Conservation (phyloP, 2,888 invertebrate species). For the Alsophila aescularia region DNA sequence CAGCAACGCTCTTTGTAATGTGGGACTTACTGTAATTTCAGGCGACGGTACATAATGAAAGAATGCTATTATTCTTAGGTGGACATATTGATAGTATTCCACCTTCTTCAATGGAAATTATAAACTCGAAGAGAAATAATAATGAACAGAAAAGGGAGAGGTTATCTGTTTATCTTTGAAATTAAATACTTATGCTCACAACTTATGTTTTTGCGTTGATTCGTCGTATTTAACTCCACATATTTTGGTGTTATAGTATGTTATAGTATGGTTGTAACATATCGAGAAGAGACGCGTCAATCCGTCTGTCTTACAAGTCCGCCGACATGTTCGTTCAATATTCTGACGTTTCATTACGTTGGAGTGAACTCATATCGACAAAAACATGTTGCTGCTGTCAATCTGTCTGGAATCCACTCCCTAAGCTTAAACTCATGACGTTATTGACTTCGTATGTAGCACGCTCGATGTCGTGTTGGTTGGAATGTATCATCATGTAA, state of each 20-base stretch:
- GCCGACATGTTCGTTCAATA: conserved; percentile 25
- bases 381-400: not conserved
- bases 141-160: no score
- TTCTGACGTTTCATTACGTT: conserved; percentile 22
- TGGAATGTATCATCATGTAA: no score
- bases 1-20: not conserved
- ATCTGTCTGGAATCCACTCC: not conserved
- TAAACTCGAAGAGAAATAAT: no score
- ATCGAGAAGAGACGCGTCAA: not conserved
- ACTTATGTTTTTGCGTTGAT: no score
- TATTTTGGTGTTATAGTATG: not conserved
- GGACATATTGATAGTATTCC: not conserved
- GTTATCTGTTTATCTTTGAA: no score
- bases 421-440: not conserved
- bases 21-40: not conserved
- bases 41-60: not conserved
- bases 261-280: no score
- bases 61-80: not conserved
- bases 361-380: not conserved
- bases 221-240: not conserved
- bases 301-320: not conserved
- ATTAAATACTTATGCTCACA: no score
- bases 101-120: no score
- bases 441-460: not conserved
- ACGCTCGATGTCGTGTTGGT: no score